Conservation (phyloP, 1,140 invertebrate species). For the Centruroides sculpturatus region DNA sequence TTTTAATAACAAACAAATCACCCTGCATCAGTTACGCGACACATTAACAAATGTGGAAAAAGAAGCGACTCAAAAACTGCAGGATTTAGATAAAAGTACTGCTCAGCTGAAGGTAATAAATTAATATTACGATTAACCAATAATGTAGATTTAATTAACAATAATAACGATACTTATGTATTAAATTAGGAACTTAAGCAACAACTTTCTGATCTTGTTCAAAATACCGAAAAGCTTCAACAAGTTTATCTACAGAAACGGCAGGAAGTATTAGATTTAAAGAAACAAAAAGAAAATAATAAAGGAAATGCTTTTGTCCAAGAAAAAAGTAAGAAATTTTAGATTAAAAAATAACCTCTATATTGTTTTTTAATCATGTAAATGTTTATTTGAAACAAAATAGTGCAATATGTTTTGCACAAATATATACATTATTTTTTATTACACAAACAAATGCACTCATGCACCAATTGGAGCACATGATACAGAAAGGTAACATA, state of each 20-base stretch:
- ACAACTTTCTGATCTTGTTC: slow-evolving; percentile 38
- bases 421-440: too few species aligned
- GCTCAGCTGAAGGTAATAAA: slow-evolving; percentile 38
- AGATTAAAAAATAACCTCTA: too few species aligned
- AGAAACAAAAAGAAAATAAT: slow-evolving; percentile 31
- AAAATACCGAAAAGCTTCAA: slow-evolving; percentile 44
- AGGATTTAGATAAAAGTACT: slow-evolving; percentile 71
- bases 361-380: too few species aligned
- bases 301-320: not conserved
- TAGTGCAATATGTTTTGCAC: too few species aligned
- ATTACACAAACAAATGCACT: too few species aligned
- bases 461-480: too few species aligned
- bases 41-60: slow-evolving; percentile 47
- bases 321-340: not conserved
- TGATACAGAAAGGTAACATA: too few species aligned
- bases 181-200: slow-evolving; percentile 42
- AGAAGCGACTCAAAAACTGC: slow-evolving; percentile 53
- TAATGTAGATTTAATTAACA: not conserved
- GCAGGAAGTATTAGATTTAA: slow-evolving; percentile 27
- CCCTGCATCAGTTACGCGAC: slow-evolving; percentile 68
- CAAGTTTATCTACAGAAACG: slow-evolving; percentile 42
- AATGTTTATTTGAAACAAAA: too few species aligned
- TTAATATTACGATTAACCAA: too few species aligned
- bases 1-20: slow-evolving; percentile 56
- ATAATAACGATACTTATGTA: not conserved